These are phyloP conservation scores for Parauchenoglanis ngamensis DNA, from an alignment of 2,797 vertebrate genomes.

Conservation along the genomic window DNA sequence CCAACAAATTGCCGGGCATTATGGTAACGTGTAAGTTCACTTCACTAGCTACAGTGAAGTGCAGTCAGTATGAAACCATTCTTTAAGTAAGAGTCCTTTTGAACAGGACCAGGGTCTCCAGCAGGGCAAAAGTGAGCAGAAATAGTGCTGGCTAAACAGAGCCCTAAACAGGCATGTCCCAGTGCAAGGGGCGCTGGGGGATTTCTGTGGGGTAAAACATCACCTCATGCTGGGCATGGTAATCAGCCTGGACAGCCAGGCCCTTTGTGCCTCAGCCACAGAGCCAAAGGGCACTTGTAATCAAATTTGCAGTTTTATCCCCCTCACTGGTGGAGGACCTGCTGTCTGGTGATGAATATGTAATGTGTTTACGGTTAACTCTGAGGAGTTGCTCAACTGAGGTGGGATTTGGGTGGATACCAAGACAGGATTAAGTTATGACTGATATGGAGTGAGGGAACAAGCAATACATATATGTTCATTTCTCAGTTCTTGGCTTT, in stretches of 20 bases:
- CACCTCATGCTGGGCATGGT: slow-evolving; percentile 99
- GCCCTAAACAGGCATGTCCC: slow-evolving; percentile 95
- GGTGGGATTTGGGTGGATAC: slow-evolving; percentile 33
- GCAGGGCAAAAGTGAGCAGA: slow-evolving; percentile 41
- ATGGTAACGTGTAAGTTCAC: neutral
- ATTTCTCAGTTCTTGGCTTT: neutral
- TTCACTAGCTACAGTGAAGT: slow-evolving; percentile 20
- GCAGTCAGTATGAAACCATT: slow-evolving; percentile 21
- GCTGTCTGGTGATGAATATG: slow-evolving; percentile 54
- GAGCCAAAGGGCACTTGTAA: slow-evolving; percentile 99
- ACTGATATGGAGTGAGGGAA: slow-evolving; percentile 15
- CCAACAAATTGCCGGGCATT: neutral
- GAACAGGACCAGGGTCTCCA: slow-evolving; percentile 21
- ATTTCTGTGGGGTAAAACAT: slow-evolving; percentile 66
- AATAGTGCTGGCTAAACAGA: slow-evolving; percentile 36
- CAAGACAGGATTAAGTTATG: slow-evolving; percentile 36
- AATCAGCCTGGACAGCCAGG: slow-evolving; percentile 96
- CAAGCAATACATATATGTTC: neutral
- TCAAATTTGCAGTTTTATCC: slow-evolving; percentile 95
- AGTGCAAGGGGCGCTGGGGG: slow-evolving; percentile 56
- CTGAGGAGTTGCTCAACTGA: slow-evolving; percentile 27
- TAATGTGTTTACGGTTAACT: slow-evolving; percentile 61
- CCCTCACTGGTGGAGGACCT: slow-evolving; percentile 76
- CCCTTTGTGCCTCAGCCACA: slow-evolving; percentile 90
- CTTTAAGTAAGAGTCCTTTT: slow-evolving; percentile 34